These are phyloP conservation scores for Oreochromis aureus DNA, from an alignment of 2,113 vertebrate genomes.

Conservation along the genomic window DNA sequence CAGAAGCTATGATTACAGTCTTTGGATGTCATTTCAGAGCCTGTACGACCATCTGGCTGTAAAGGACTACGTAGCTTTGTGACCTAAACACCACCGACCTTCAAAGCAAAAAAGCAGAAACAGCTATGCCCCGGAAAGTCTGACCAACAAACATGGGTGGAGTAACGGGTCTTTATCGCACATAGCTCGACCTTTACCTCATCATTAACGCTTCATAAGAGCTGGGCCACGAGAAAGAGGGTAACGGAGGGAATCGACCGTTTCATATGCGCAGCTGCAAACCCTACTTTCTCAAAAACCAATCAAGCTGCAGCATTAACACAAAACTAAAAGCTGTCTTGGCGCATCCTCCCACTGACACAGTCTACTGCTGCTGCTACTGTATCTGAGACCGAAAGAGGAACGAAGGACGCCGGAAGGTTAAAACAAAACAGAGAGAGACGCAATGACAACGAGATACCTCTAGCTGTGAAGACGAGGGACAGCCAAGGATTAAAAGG, in stretches of 20 bases:
- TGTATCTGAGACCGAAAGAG: neutral
- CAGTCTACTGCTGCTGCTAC: neutral
- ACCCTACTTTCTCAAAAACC: neutral
- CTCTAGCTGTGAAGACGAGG: neutral
- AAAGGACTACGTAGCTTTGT: neutral
- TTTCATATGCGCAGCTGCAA: constrained; percentile 35
- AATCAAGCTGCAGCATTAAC: neutral
- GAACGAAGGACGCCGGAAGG: neutral
- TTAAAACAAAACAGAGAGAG: fast-evolving
- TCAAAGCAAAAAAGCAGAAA: neutral
- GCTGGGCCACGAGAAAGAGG: neutral
- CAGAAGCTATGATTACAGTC: neutral
- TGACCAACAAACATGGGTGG: neutral
- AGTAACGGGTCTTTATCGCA: neutral
- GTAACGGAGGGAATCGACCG: neutral
- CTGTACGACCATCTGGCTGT: neutral
- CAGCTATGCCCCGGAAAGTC: neutral
- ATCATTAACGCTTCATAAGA: neutral
- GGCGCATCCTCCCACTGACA: neutral
- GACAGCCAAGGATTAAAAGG: neutral
- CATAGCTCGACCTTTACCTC: neutral
- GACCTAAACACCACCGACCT: neutral
- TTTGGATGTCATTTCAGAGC: neutral
- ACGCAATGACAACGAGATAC: neutral
- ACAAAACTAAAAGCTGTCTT: neutral